Conservation (phyloP, 2,113 vertebrate genomes). For the Lontra canadensis region DNA sequence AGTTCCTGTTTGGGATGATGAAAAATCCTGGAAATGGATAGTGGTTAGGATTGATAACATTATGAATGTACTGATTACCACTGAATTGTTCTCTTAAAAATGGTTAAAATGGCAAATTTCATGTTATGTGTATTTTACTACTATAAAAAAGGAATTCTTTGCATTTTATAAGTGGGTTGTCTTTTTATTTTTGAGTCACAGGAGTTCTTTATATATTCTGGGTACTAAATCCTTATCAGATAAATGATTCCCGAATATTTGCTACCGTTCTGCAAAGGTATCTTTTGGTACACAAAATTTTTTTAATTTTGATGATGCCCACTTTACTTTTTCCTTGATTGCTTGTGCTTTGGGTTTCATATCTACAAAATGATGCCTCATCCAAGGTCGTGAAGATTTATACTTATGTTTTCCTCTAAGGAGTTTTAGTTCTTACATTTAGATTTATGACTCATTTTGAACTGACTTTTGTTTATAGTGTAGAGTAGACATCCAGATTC, state of each 20-base stretch:
- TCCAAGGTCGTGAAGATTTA: neutral
- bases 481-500: neutral
- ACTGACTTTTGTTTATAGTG: neutral
- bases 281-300: neutral
- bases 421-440: neutral
- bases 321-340: neutral
- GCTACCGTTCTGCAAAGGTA: neutral
- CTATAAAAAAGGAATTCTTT: neutral
- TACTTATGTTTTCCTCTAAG: neutral
- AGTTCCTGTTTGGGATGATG: neutral
- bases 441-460: neutral
- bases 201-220: neutral
- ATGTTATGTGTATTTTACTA: neutral
- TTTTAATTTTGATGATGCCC: neutral
- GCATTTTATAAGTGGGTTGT: neutral
- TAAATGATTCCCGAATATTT: neutral
- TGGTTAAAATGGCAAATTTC: neutral
- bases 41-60: neutral
- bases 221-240: neutral
- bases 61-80: neutral
- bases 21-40: neutral
- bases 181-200: neutral
- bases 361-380: neutral
- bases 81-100: neutral
- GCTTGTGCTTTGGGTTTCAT: neutral